Evolutionary conservation across 2,113 vertebrate genomes (phyloP), one percentile per base, ranked within the genome.

Genomic region (Xiphorhynchus elegans): DNA sequence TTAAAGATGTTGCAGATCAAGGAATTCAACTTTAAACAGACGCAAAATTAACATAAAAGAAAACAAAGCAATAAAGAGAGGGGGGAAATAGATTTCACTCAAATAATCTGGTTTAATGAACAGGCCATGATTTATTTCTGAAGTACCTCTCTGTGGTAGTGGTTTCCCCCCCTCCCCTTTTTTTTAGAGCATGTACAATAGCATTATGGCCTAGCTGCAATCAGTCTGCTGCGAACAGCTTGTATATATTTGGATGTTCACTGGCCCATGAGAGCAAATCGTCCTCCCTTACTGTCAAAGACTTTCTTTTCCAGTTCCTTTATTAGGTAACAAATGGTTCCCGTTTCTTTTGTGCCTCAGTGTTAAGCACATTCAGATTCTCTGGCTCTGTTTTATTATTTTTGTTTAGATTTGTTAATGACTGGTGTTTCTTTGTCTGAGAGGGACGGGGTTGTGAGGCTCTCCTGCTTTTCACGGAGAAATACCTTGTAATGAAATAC

Each of bases 261-360:
- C 79, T 97, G 96, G 97, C 94, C 97, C 97, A 96, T 96, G 97
- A 97, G 96, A 96, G 95, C 95, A 96, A 94, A 97, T 95, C 76
- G 73, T 96, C 94, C 95, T 96, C 94, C 92, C 94, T 97, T 81
- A 85, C 72, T n/a, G 25, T 89, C 97, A 95, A 81, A 97, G 94
- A 93, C 93, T 94, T 96, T 82, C 89, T 87, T 89, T 40, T 23
- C 63, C 93, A 25, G 79, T 92, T 87, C 93, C 93, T 95, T 95
- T 87, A 83, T 69, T 95, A 89, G 85, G 87, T 90, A 96, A 97
- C 94, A 94, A 97, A 96, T 83, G 69, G 62, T 56, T 90, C 94
- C 82, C 19, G 0, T 81, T 74, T 33, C 91, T 50, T 96, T 93
- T 96, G 89, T 92, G 93, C 80, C 49, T 49, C 46, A 0, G 55